Evolutionary conservation across 2,888 invertebrate species (phyloP), one percentile per base, ranked within the genome.

Genomic region (Hydrotaea cyrtoneurina): DNA sequence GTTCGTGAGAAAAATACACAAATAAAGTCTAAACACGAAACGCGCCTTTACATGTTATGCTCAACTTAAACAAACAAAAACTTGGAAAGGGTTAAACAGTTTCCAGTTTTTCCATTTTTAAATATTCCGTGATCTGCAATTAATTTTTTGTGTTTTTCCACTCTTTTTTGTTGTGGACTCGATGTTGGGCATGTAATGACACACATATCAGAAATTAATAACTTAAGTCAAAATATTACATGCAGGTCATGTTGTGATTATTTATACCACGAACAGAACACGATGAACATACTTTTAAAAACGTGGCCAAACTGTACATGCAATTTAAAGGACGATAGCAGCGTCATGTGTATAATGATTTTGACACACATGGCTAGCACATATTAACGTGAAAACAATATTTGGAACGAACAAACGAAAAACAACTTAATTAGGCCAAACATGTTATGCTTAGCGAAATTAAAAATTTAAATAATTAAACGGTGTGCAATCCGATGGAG

Each of bases 161-260:
- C 3, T 31, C 2, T 55, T 21, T 55, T 39, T 8, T 13, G 15
- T 4, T 43, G 43, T 50, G n/a, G 15, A 36, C 31, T 7, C 3
- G 7, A 31, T 17, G 36, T 26, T 19, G 11, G 19, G n/a, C 69
- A 21, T 23, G 46, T 69, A 46, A 15, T 69, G 43, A 43, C 69
- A 23, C 19, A 21, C 1, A 80, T 31, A 77, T 62, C 59, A 11
- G 13, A 57, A 72, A 7, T 57, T 80, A 77, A 74, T 26, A 77
- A 79, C 59, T 43, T 26, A 62, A 75, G 19, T 46, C 17, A 78
- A 74, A 73, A 36, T 23, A 77, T 55, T 69, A 53, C 31, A 78
- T 83, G 53, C 77, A 74, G 62, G 83, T 71, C 83, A 83, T 83
- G 80, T 71, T 80, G 64, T 77, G 43, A 69, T 69, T 69, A 69